Conservation (phyloP, 1,140 invertebrate genomes). For the Drosophila sturtevanti region DNA sequence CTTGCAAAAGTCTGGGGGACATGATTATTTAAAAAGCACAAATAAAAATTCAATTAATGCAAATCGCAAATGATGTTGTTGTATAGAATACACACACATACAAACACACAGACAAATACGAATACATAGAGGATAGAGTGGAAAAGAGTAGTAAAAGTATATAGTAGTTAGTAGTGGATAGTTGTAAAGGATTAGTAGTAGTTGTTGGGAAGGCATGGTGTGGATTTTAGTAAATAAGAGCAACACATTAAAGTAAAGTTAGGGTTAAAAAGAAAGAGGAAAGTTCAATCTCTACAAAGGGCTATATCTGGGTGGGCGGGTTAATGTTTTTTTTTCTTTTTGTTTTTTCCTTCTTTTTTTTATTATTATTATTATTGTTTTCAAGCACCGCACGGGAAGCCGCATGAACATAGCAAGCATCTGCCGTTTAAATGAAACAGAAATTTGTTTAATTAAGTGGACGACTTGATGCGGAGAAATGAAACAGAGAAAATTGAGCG, state of each 20-base stretch:
- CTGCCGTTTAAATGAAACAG: constrained; percentile 69
- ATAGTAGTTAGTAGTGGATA: constrained; percentile 58
- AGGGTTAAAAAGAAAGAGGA: constrained; percentile 23
- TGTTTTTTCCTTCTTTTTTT: constrained; percentile 29
- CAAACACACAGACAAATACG: constrained; percentile 45
- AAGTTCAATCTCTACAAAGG: constrained; percentile 47
- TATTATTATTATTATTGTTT: too few species aligned
- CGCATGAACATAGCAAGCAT: constrained; percentile 46
- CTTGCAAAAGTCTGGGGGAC: constrained; percentile 90
- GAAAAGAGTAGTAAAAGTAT: constrained; percentile 27
- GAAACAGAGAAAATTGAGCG: constrained; percentile 53
- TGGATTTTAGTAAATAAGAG: constrained; percentile 41
- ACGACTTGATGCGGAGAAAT: constrained; percentile 40
- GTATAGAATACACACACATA: constrained; percentile 34
- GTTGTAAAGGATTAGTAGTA: constrained; percentile 40
- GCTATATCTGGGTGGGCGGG: constrained; percentile 22
- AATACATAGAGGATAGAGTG: constrained; percentile 33
- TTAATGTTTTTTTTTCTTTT: constrained; percentile 6
- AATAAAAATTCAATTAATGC: constrained; percentile 82
- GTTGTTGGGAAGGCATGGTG: not conserved
- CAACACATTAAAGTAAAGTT: constrained; percentile 68
- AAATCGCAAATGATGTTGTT: constrained; percentile 67
- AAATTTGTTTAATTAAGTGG: constrained; percentile 78
- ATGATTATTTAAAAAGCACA: constrained; percentile 82
- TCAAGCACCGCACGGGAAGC: constrained; percentile 60